These are phyloP conservation scores for Bombycilla garrulus DNA, from an alignment of 2,113 vertebrate species.

Conservation along the genomic window DNA sequence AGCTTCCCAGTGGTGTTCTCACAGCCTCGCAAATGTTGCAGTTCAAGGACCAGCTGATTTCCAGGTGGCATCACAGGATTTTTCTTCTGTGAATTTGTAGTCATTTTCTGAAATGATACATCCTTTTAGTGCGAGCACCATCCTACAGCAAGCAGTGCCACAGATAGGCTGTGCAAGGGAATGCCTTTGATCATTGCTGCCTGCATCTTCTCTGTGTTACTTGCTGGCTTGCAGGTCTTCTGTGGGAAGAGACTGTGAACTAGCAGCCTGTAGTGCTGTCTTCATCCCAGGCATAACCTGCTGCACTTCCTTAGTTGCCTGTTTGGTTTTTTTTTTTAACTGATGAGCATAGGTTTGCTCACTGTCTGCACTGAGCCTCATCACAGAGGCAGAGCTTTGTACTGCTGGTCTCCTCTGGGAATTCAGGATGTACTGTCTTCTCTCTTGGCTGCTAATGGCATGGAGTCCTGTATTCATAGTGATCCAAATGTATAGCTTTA, in stretches of 20 bases:
- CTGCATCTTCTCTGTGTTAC: accelerated
- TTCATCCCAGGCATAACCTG: neutral
- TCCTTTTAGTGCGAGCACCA: accelerated
- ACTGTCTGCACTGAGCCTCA: neutral
- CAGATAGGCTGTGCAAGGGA: neutral
- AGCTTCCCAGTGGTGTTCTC: neutral
- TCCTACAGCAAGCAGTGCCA: neutral
- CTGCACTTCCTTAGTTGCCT: neutral
- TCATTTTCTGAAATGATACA: neutral
- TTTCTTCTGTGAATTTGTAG: neutral
- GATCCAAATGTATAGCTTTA: neutral
- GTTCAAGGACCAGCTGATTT: neutral
- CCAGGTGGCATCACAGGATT: neutral
- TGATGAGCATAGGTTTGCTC: neutral
- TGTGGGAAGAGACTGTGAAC: neutral
- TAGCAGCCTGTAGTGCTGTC: neutral
- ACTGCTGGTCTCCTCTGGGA: neutral
- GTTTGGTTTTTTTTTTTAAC: neutral
- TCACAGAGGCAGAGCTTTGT: neutral
- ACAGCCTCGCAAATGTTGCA: neutral
- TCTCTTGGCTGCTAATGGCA: neutral
- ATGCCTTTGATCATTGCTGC: accelerated
- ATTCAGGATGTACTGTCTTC: neutral
- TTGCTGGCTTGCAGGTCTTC: neutral
- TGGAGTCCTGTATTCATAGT: neutral